phyloP scores from a whole-genome alignment of 2,888 invertebrate species.

The Megalurothrips usitatus region DNA sequence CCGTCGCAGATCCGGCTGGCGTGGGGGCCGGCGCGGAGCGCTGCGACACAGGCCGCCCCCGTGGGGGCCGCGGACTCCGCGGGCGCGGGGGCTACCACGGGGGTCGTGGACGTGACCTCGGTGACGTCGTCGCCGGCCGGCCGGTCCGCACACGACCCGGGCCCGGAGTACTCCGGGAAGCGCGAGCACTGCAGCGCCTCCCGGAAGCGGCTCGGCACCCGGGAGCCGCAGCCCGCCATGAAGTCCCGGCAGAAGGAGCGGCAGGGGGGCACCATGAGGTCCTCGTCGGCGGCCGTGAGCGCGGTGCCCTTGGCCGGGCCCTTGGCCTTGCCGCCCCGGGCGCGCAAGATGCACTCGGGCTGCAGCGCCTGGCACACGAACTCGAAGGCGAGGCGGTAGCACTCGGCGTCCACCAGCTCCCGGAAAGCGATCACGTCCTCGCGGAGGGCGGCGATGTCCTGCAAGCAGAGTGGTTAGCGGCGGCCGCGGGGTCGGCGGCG shows the following conservation, averaged over 20 bases:
- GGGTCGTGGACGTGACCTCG: background rate
- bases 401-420: constrained; percentile 85
- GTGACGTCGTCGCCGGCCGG: background rate
- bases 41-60: constrained; percentile 63
- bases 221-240: constrained; percentile 73
- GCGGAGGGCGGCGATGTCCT: constrained; percentile 57
- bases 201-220: constrained; percentile 65
- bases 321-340: no score
- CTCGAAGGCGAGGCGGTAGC: constrained; percentile 81
- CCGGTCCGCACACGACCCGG: constrained; percentile 7
- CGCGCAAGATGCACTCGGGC: constrained; percentile 58
- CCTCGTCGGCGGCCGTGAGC: constrained; percentile 42
- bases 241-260: constrained; percentile 81
- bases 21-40: constrained; percentile 67
- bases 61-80: background rate
- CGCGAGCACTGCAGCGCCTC: constrained; percentile 70
- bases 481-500: background rate
- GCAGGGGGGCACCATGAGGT: constrained; percentile 65
- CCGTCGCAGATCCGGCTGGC: constrained; percentile 81
- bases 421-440: constrained; percentile 75
- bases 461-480: background rate
- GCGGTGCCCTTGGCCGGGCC: no score
- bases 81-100: background rate
- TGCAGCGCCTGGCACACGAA: constrained; percentile 84
- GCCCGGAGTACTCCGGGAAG: constrained; percentile 63